Base-by-base conservation (phyloP, 2,113 vertebrate species). In the Clarias magur region DNA sequence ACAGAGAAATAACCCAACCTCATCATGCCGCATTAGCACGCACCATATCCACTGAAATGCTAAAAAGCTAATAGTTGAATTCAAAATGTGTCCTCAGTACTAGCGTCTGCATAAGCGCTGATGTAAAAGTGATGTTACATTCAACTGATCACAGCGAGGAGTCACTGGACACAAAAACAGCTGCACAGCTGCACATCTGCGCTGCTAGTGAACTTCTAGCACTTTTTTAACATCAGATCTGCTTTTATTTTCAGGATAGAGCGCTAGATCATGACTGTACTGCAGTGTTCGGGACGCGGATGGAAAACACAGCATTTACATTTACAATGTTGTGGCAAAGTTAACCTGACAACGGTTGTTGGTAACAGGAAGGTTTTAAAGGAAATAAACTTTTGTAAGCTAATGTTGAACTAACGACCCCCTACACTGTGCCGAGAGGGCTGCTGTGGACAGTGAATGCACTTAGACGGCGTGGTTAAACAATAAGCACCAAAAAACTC, bases 1-100 rank as follows among this genome's bases (percentile, higher is more conserved):
- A 34, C 30, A 57, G 54, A 88, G n/a, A 73, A 56, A 80, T 70
- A 72, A 80, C 9, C n/a, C 21, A 53, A 56, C 75, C 63, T 73
- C 21, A 70, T 19, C 15, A 56, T 2, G 68, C 16, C 16, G 11
- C 17, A 53, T 10, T 11, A 83, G 42, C 62, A 67, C 9, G 27
- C 25, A 16, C 53, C 25, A 56, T n/a, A 79, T 56, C 13, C 76
- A 79, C 27, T 34, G n/a, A 48, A 65, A 65, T 17, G 4, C 59
- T 65, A 65, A 65, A 17, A 82, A 48, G 15, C 54, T 79, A 57
- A 30, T 11, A 17, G 13, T n/a, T 53, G 19, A 78, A 54, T 54
- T n/a, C 5, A 1, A 54, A 12, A 2, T 27, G 12, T 54, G 48
- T 78, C 12, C 23, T 12, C n/a, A 27, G 8, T 6, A 5, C 42